Evolutionary conservation across 1,140 invertebrate genomes (phyloP).

Genomic region (Papilio aristodemus): DNA sequence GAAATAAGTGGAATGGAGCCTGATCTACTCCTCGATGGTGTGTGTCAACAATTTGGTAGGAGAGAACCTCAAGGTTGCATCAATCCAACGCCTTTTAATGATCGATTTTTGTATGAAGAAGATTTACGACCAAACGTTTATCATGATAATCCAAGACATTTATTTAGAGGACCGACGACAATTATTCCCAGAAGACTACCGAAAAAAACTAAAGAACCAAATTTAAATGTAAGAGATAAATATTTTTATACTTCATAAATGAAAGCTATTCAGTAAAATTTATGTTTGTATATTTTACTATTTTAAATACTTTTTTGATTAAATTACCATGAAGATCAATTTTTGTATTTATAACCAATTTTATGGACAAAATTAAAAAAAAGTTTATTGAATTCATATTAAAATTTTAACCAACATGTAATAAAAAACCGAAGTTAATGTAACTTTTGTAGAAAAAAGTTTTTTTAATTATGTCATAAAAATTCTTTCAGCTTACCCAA

Average conservation of each 20-base stretch:
- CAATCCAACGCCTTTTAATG: conserved; percentile 14
- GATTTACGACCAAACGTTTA: background rate
- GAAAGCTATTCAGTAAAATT: too few relatives aligned
- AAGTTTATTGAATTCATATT: too few relatives aligned
- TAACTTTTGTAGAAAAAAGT: too few relatives aligned
- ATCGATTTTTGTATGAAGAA: conserved; percentile 5
- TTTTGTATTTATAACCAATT: too few relatives aligned
- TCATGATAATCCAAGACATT: background rate
- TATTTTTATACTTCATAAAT: conserved; percentile 18
- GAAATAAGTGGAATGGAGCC: conserved; percentile 29
- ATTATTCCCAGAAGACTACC: conserved; percentile 2
- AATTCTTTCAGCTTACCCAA: too few relatives aligned
- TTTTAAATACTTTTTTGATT: too few relatives aligned
- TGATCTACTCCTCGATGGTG: conserved; percentile 17
- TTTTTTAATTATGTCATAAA: too few relatives aligned
- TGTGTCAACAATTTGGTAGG: conserved; percentile 21
- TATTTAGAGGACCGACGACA: conserved; percentile 17
- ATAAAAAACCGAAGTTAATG: too few relatives aligned
- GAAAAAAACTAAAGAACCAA: conserved; percentile 22
- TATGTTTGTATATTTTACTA: too few relatives aligned
- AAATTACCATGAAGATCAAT: too few relatives aligned
- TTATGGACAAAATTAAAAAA: too few relatives aligned
- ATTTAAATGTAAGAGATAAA: conserved; percentile 26
- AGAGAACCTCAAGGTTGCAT: conserved; percentile 28
- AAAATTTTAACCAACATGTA: too few relatives aligned